Base-by-base conservation (phyloP, 2,888 invertebrate species). In the Trichacis sp. region DNA sequence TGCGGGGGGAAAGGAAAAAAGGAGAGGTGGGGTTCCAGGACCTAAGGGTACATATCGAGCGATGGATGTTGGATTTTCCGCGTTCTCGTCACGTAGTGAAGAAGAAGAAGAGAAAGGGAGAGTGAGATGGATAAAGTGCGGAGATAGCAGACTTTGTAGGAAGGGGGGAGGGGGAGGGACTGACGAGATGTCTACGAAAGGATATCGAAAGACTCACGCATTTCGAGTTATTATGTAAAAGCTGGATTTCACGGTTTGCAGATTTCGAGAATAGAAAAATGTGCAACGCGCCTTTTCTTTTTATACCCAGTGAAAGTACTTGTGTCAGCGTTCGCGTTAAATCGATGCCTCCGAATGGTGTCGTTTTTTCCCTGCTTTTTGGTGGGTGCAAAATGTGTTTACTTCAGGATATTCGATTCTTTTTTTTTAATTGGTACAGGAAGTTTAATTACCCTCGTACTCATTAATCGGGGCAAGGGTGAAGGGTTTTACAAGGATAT, bases 81-180 rank as follows among this genome's bases (percentile, higher is more conserved):
- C 72, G 79, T 82, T 75, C 83, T 75, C 73, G 78, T 82, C 83
- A 83, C 82, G 82, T 83, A 83, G 73, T 70, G 71, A 62, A 51
- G 68, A 62, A 51, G 68, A 63, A 51, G 64, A 45, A 66, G 64
- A 60, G 65, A 66, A 64, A 65, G 69, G 60, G 69, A 63, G 64
- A 66, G 65, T 67, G 58, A 62, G 68, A 67, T 58, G 60, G 62
- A 68, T 62, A 61, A 57, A 58, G 67, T 56, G 64, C 52, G 65
- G 61, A 48, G 60, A 55, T 51, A 65, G 64, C 43, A 55, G 50
- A 47, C 53, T 61, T 19, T 36, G 49, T 49, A 5, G 24, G 50
- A 47, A 30, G 47, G 46, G 49, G 47, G 49, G 52, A 19, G 17
- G 9, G 51, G 40, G 33, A 18, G 55, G 59, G 57, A 49, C 55